Base-by-base conservation (phyloP, 2,888 invertebrate genomes). In the Idaea dimidiata region DNA sequence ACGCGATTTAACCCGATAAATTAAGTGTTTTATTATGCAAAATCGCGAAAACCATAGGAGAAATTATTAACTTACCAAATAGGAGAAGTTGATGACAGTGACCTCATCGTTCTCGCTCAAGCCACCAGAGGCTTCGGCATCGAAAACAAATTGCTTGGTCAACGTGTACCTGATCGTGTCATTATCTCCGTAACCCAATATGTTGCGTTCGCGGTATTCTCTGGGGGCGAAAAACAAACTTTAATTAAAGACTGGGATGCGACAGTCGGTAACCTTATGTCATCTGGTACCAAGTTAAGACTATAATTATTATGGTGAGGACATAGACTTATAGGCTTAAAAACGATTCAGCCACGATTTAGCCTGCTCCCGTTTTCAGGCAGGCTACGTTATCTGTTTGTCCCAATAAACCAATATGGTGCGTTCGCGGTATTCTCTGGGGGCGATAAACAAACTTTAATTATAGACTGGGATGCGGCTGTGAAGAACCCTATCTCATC, bases 81-180 rank as follows among this genome's bases (percentile, higher is more conserved):
- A 93, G 1, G 93, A 93, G 24, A 93, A 89, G 75, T 95, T 94
- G 62, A 95, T 83, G 61, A 94, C 88, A 0, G 92, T 93, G 0
- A 95, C 70, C 32, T 88, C 83, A 56, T 94, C 94, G 8, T 91
- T 83, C 58, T 93, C 92, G 0, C 82, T 81, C 1, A 91, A 77
- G 0, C 76, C 78, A 0, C 87, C 89, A 0, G 94, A 93, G 3
- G 88, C 89, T 60, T 88, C 80, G 54, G 80, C 69, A 71, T 94
- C 93, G 75, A 94, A 95, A n/a, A 77, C 74, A 73, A 89, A 94
- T 0, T 78, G 88, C 68, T 93, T 93, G 74, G 86, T 93, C 70
- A 90, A 73, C 72, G 81, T 87, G 66, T 93, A 95, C 24, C 86
- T 88, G 7, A 95, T 81, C 0, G 94, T 94, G 64, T 94, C 94